Conservation (phyloP, 2,113 vertebrate species). For the Gymnocephalus cernua region DNA sequence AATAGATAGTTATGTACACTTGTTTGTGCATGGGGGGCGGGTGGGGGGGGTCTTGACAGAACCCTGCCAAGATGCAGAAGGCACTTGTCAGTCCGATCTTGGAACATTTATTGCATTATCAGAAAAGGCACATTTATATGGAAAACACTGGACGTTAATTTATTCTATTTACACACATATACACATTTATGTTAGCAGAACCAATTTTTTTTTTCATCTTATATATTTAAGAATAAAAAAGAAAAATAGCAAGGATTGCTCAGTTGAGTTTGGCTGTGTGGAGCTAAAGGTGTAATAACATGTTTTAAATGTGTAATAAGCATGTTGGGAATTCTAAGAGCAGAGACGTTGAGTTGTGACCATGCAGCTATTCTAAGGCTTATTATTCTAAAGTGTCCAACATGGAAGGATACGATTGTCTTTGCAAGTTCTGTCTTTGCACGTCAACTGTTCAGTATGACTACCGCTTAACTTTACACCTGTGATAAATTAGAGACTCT, state of each 20-base stretch:
- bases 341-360: conserved; percentile 41
- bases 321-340: conserved; percentile 45
- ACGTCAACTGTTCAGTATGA: conserved; percentile 6
- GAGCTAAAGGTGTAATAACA: conserved; percentile 20
- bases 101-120: conserved; percentile 52
- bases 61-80: conserved; percentile 53
- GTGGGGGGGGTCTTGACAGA: background rate
- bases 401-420: conserved; percentile 42
- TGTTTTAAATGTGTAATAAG: conserved; percentile 33
- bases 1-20: conserved; percentile 85
- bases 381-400: conserved; percentile 17
- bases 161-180: conserved; percentile 86
- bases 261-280: conserved; percentile 21
- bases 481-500: conserved; percentile 4
- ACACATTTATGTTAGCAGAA: conserved; percentile 76
- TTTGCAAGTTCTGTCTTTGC: conserved; percentile 32
- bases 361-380: conserved; percentile 28
- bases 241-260: conserved; percentile 41
- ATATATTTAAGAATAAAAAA: conserved; percentile 47
- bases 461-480: background rate
- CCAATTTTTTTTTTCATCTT: conserved; percentile 32
- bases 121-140: conserved; percentile 64
- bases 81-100: conserved; percentile 57
- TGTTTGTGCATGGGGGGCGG: conserved; percentile 32
- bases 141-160: conserved; percentile 75